These are phyloP conservation scores for Festucalex cinctus DNA, from an alignment of 2,113 vertebrate species.

Conservation along the genomic window DNA sequence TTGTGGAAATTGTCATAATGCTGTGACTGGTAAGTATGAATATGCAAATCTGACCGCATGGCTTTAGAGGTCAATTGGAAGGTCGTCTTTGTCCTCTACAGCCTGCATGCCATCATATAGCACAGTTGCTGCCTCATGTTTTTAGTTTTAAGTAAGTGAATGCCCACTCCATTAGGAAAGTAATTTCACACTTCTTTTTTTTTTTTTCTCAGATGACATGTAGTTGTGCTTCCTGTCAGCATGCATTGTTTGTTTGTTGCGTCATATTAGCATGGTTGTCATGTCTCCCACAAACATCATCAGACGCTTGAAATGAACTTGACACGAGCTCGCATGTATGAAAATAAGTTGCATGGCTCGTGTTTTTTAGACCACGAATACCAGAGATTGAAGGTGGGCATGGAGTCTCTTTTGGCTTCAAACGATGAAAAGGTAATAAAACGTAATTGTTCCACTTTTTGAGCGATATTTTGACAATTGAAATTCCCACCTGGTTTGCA, in stretches of 20 bases:
- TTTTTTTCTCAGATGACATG: background rate
- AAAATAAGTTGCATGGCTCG: background rate
- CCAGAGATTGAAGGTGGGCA: constrained; percentile 86
- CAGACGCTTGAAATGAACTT: constrained; percentile 18
- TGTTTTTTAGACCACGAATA: constrained; percentile 86
- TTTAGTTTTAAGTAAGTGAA: background rate
- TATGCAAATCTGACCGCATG: too few species aligned
- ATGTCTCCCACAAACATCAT: constrained; percentile 21
- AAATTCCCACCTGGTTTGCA: background rate
- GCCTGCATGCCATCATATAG: background rate
- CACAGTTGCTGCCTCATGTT: background rate
- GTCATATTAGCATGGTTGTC: constrained; percentile 45
- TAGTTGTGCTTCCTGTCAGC: constrained; percentile 29
- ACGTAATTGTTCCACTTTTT: background rate
- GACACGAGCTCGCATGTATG: background rate
- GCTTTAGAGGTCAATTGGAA: too few species aligned
- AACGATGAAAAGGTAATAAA: constrained; percentile 90
- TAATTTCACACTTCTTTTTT: background rate
- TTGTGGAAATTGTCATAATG: background rate
- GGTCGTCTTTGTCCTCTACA: background rate
- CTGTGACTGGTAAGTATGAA: too few species aligned
- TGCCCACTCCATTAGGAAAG: background rate
- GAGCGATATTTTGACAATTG: background rate
- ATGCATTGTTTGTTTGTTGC: constrained; percentile 42
- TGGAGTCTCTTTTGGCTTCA: constrained; percentile 86